Base-by-base conservation (phyloP, 2,113 vertebrate genomes). In the Mesembrinibis cayennensis region DNA sequence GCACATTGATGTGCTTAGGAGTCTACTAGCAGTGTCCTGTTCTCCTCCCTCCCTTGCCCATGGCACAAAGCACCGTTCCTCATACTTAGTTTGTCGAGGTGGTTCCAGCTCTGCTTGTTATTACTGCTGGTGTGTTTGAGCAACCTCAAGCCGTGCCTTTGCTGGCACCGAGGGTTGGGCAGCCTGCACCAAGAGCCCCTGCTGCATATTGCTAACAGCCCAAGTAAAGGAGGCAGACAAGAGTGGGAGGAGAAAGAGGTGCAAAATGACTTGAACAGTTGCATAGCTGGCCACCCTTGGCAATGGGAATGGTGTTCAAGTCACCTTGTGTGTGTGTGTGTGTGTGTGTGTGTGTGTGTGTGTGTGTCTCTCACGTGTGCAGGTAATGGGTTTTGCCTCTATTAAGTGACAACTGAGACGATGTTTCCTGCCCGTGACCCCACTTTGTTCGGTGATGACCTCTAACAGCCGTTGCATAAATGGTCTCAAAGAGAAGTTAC, bases 141-240 rank as follows among this genome's bases (percentile, higher is more conserved):
- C 71, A 86, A 2, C 45, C 30, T 67, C 38, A 44, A 4, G 40
- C 44, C 19, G 0, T 83, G 36, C 74, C 52, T 59, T 81, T 2
- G 0, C 45, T 61, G 52, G 34, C 61, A n/a, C 9, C 0, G 0
- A 29, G 77, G 13, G 19, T 21, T 2, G 0, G 38, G 38, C 53
- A 87, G 49, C 87, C 32, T 2, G 1, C 62, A 58, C 13, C 0
- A 53, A 62, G 56, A 89, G 26, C 40, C n/a, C 23, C 4, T 52
- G 61, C 40, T 94, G 26, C 21, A 2, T 29, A 7, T 36, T 21
- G 5, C 78, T 44, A 56, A 30, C 81, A 80, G 44, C n/a, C 23
- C 0, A 2, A 69, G 32, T 21, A 82, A 32, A 82, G 45, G 45
- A 82, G 61, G 27, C 59, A 93, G 82, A 49, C 80, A 21, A 21